Conservation (phyloP, 2,888 invertebrate species). For the Agrotis exclamationis region DNA sequence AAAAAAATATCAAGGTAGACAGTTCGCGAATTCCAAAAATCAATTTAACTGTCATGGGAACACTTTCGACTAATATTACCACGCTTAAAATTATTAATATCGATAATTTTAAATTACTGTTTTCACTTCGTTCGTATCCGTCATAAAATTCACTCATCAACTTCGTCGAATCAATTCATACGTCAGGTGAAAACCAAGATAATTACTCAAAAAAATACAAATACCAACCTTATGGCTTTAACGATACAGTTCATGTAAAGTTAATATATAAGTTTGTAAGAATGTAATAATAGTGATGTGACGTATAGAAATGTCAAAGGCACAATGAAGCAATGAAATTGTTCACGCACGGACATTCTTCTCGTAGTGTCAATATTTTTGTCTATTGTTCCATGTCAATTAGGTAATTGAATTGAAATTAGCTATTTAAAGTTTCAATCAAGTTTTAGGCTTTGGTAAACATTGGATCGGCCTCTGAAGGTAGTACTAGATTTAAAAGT, state of each 20-base stretch:
- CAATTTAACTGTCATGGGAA: slow-evolving; percentile 63
- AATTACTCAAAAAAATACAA: slow-evolving; percentile 2
- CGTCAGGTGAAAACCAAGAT: slow-evolving; percentile 64
- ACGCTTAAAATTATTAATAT: slow-evolving; percentile 58
- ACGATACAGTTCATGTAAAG: not conserved
- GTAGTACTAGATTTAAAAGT: not conserved
- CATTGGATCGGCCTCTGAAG: not conserved
- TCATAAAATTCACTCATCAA: slow-evolving; percentile 67
- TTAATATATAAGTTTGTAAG: slow-evolving; percentile 58
- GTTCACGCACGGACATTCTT: slow-evolving; percentile 69
- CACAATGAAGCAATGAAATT: slow-evolving; percentile 71
- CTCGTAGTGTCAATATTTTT: slow-evolving; percentile 64
- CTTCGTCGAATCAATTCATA: slow-evolving; percentile 73
- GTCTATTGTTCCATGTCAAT: slow-evolving; percentile 69
- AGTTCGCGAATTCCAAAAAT: slow-evolving; percentile 42
- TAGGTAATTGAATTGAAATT: slow-evolving; percentile 65
- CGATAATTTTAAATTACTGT: slow-evolving; percentile 66
- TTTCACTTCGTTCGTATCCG: slow-evolving; percentile 60
- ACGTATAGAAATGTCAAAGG: slow-evolving; percentile 74
- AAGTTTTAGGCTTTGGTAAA: slow-evolving; percentile 35
- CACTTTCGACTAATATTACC: slow-evolving; percentile 61
- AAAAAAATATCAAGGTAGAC: slow-evolving; percentile 4
- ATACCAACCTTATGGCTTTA: slow-evolving; percentile 18
- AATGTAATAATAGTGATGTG: slow-evolving; percentile 71
- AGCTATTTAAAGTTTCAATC: slow-evolving; percentile 42